Evolutionary conservation across 2,797 vertebrate genomes (phyloP).

Genomic region (Crypturellus tataupa): DNA sequence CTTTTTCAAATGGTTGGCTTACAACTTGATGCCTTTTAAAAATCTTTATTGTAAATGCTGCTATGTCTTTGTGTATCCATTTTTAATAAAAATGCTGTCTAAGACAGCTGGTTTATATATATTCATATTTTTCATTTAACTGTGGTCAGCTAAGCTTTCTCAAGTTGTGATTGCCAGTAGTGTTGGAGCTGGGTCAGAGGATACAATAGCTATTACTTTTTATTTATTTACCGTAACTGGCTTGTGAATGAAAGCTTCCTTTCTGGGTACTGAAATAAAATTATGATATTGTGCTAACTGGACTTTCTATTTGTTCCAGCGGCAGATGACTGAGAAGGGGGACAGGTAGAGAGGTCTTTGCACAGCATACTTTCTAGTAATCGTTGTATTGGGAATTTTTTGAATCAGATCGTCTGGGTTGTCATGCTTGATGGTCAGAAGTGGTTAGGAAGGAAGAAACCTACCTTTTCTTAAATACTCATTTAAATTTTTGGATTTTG

Average conservation of each 20-base stretch:
- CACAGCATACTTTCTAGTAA: neutral
- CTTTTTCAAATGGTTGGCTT: conserved; percentile 73
- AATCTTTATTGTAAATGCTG: conserved; percentile 88
- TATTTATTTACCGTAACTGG: conserved; percentile 47
- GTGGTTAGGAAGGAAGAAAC: neutral
- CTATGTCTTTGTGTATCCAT: conserved; percentile 85
- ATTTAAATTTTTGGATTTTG: neutral
- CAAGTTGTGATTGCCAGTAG: conserved; percentile 44
- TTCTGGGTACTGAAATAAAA: neutral
- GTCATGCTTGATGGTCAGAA: neutral
- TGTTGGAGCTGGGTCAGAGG: conserved; percentile 51
- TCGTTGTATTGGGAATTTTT: neutral
- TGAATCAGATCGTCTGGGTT: neutral
- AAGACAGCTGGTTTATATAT: conserved; percentile 79
- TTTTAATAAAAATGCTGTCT: conserved; percentile 89
- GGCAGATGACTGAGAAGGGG: conserved; percentile 25
- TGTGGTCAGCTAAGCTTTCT: conserved; percentile 12
- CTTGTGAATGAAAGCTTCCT: neutral
- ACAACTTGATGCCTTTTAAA: conserved; percentile 84
- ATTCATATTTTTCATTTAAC: conserved; percentile 37
- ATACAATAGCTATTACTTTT: neutral
- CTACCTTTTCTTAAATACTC: neutral
- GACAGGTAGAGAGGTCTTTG: neutral
- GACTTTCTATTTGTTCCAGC: neutral
- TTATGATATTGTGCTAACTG: conserved; percentile 12